Base-by-base conservation (phyloP, 2,888 invertebrate genomes). In the Stenchaetothrips biformis region DNA sequence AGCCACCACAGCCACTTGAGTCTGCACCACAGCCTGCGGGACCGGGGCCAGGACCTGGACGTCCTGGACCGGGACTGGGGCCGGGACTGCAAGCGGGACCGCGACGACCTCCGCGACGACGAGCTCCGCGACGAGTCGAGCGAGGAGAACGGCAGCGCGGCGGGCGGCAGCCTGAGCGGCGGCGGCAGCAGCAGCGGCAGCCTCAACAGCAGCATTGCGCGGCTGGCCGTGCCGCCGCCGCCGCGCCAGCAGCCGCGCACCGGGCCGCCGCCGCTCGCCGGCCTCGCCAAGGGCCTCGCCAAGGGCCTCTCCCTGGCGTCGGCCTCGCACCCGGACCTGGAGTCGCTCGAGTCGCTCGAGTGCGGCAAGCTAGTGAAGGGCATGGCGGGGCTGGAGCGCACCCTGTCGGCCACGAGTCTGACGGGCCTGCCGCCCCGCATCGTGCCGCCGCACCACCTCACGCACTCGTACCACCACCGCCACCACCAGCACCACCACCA, bases 181-280 rank as follows among this genome's bases (percentile, higher is more conserved):
- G 92, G 92, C 84, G 91, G 92, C 0, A 88, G 92, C 0, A 91
- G 92, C 25, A 92, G 92, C 47, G 94, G 94, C 88, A 94, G 94
- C 84, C 87, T 94, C 83, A 94, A 94, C 86, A 89, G 94, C 9
- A 93, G 94, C 0, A 91, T 94, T 11, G 93, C 93, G 79, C 88
- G 94, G 78, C 93, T 93, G 84, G 92, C 92, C 49, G 89, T 92
- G 83, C 92, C 92, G 79, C 81, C 83, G 77, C 82, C 82, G 21
- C 81, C 80, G 37, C 82, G 82, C 53, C 82, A 81, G 7, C 80
- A 82, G 11, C 81, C 79, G 13, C 82, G 79, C 6, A 79, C 81
- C 81, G 21, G 53, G 80, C 21, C 80, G 78, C 77, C 81, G 80
- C 18, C 82, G 82, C n/a, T 82, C 82, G 16, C 82, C 82, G 49